Conservation (phyloP, 2,888 invertebrate genomes). For the Agrochola litura region DNA sequence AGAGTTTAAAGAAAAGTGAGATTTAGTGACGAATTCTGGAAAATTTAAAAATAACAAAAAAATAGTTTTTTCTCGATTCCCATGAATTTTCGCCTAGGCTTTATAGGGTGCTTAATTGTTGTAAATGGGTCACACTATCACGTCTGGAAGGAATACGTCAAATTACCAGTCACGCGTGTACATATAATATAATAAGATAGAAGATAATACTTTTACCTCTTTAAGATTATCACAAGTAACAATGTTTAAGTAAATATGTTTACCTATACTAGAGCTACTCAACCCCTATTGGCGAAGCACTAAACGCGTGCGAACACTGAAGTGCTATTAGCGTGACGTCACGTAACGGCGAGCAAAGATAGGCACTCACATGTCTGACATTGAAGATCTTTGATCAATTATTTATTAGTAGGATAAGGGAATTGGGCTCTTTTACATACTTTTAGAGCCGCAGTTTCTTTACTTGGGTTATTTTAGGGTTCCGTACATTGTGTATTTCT, state of each 20-base stretch:
- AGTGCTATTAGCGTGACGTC: conserved; percentile 50
- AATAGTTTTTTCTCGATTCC: too few species aligned
- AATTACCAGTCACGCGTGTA: too few species aligned
- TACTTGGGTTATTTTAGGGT: not conserved
- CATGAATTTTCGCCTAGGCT: too few species aligned
- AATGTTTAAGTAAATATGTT: conserved; percentile 28
- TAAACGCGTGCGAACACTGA: conserved; percentile 49
- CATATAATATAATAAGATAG: too few species aligned
- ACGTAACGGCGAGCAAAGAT: conserved; percentile 13
- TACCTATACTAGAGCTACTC: conserved; percentile 2
- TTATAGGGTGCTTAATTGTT: too few species aligned
- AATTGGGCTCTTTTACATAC: not conserved
- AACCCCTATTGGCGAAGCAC: conserved; percentile 43
- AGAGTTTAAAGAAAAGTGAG: too few species aligned
- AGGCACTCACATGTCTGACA: conserved; percentile 29
- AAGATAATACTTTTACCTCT: not conserved
- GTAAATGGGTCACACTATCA: too few species aligned
- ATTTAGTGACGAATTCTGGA: too few species aligned
- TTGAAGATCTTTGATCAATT: conserved; percentile 21
- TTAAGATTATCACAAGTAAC: not conserved
- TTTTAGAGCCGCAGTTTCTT: not conserved
- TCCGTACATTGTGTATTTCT: too few species aligned
- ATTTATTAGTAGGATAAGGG: conserved; percentile 11
- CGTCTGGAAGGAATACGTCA: too few species aligned
- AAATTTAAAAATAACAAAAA: too few species aligned